Conservation (phyloP, 64 coral and sea anemone genomes). For the Porites australiensis region DNA sequence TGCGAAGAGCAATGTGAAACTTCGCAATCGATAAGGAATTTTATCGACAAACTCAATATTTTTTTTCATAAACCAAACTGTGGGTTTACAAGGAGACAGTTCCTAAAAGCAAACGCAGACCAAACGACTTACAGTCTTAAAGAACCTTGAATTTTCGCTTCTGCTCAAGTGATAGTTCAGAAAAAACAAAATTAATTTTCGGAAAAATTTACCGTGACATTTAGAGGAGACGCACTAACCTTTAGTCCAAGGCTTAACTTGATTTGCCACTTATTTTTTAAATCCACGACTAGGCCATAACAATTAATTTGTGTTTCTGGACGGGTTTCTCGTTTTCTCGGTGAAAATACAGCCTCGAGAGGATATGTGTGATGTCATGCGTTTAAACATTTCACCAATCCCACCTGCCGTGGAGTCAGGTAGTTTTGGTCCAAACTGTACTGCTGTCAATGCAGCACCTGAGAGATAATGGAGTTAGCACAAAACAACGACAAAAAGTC, state of each 20-base stretch:
- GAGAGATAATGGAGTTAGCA: background rate
- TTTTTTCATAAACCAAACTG: background rate
- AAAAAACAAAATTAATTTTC: background rate
- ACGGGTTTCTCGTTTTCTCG: slow-evolving; percentile 1
- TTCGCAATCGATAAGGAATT: background rate
- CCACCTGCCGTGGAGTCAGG: slow-evolving; percentile 36
- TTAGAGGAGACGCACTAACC: background rate
- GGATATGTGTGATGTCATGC: slow-evolving; percentile 47
- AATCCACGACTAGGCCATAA: background rate
- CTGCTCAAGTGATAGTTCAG: background rate
- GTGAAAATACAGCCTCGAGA: slow-evolving; percentile 10
- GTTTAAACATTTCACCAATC: background rate
- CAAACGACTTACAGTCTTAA: background rate
- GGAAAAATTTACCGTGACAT: background rate
- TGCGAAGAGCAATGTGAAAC: background rate
- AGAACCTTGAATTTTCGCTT: background rate
- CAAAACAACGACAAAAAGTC: background rate
- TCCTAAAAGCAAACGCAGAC: background rate
- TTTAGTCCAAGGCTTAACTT: background rate
- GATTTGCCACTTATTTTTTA: background rate
- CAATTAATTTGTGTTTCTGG: background rate
- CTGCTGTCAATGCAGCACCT: slow-evolving; percentile 34
- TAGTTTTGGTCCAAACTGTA: slow-evolving; percentile 33
- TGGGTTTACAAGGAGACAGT: background rate
- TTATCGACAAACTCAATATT: background rate